Conservation (phyloP, 2,888 invertebrate species). For the Limnephilus auricula region DNA sequence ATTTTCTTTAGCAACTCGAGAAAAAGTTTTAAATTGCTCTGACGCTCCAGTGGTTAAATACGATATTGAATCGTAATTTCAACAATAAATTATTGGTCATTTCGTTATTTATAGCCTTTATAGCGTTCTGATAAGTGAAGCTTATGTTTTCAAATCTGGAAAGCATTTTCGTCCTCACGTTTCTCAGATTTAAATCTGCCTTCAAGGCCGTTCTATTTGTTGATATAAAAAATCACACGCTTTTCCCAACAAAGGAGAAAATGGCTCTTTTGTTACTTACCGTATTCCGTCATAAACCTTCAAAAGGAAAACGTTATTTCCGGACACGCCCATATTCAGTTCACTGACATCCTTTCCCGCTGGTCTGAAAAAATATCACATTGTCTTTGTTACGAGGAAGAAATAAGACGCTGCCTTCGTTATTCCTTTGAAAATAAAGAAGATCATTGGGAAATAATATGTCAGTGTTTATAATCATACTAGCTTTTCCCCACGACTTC, state of each 20-base stretch:
- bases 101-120: background rate
- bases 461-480: background rate
- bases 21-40: no score
- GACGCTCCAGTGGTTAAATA: no score
- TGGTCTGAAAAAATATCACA: background rate
- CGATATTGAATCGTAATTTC: no score
- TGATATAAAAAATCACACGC: background rate
- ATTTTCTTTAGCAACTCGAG: no score
- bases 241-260: background rate
- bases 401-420: background rate
- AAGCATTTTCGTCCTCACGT: background rate
- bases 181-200: background rate
- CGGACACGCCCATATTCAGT: conserved; percentile 3
- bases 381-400: background rate
- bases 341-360: conserved; percentile 15
- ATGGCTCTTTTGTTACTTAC: background rate
- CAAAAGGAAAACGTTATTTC: background rate
- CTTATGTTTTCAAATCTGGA: background rate
- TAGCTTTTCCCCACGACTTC: no score
- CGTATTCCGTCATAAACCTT: background rate
- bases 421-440: background rate
- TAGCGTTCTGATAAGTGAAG: background rate
- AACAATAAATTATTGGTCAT: no score
- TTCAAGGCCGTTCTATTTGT: background rate
- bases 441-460: background rate